Evolutionary conservation across 2,113 vertebrate genomes (phyloP), one percentile per base, ranked within the genome.

Genomic region (Cebus imitator): DNA sequence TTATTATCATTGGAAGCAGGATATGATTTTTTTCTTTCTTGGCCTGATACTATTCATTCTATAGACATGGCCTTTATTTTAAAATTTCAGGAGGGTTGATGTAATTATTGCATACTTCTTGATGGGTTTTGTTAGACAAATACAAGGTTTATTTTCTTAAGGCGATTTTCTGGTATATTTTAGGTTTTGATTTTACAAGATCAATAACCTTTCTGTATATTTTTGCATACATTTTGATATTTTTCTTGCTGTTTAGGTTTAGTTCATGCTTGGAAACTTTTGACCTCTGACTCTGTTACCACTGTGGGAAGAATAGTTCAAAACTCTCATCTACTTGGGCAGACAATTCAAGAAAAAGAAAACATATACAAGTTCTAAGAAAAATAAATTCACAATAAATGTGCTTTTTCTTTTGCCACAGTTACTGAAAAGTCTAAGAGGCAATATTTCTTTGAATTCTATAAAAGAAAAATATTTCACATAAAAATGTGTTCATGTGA

Each of bases 381-480:
- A 98, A 98, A 98, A 98, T 97, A 98, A 98, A 98, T 98, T 97
- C 48, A 84, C 73, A 98, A 98, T 98, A 97, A 98, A 84, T 68
- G 12, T 85, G 98, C 1, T 45, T 52, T 52, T 3, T 37, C 16
- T 52, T 98, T 98, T 98, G 85, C 94, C 87, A 96, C 87, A 97
- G 91, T 98, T 97, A 97, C 88, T 97, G 98, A 97, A 98, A 98
- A 87, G 87, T 97, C 94, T 94, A 94, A 97, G 89, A 98, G 87
- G 95, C 95, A 98, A 97, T 97, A 98, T 95, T 98, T 94, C 95
- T 89, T 72, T 94, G 50, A 96, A 96, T 32, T 96, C 79, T 75
- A 94, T 1, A 87, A 45, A 85, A 98, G 95, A 90, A 79, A 97
- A 93, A 95, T 95, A 97, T 79, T 97, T 1, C 84, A 98, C 80